These are phyloP conservation scores for Lithophane ornitopus DNA, from an alignment of 2,888 invertebrate genomes.

Conservation along the genomic window DNA sequence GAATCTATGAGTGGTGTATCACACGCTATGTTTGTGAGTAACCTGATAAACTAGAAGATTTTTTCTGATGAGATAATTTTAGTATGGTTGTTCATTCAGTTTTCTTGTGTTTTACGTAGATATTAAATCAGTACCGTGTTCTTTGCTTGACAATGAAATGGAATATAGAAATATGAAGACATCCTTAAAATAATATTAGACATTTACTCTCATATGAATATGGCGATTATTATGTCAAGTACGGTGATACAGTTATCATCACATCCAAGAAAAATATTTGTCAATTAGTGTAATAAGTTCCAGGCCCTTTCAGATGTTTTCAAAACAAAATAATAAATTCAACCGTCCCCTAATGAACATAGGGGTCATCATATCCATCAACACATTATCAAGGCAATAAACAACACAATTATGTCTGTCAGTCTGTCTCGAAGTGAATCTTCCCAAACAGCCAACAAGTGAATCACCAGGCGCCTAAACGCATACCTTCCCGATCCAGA, in stretches of 20 bases:
- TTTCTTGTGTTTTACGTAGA: not conserved
- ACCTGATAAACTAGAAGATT: conserved; percentile 20
- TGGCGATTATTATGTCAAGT: not conserved
- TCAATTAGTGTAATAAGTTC: not conserved
- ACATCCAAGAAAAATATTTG: not conserved
- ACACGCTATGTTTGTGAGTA: conserved; percentile 45
- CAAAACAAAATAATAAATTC: conserved; percentile 7
- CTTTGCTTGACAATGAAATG: not conserved
- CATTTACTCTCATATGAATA: not conserved
- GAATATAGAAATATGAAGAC: not conserved
- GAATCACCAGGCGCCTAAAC: conserved; percentile 71
- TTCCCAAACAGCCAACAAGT: conserved; percentile 68
- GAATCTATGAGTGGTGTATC: conserved; percentile 42
- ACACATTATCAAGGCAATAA: conserved; percentile 43
- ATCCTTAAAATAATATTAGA: not conserved
- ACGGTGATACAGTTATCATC: not conserved
- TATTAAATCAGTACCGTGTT: not conserved
- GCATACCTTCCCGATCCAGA: conserved; percentile 76
- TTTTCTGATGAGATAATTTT: not conserved
- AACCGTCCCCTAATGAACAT: conserved; percentile 5
- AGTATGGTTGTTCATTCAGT: not conserved
- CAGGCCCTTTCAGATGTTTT: not conserved
- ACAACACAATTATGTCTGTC: conserved; percentile 47
- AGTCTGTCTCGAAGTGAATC: conserved; percentile 56
- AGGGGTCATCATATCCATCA: conserved; percentile 19